Conservation (phyloP, 53 echinoderm and acorn worm genomes). For the Echinarachnius parma region DNA sequence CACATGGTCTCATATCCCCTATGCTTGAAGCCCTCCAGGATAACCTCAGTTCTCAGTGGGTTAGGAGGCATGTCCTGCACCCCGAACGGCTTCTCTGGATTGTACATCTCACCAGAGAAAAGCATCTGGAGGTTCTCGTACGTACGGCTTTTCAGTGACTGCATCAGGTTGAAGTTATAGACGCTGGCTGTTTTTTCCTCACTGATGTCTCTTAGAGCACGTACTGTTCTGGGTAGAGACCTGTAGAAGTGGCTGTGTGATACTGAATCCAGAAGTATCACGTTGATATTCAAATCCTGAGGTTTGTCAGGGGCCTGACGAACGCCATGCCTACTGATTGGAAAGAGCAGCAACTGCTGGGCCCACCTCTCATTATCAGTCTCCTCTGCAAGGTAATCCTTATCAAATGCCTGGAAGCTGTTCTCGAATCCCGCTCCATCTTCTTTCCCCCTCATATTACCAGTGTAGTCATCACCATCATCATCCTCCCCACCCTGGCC, state of each 20-base stretch:
- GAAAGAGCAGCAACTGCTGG: constrained; percentile 32
- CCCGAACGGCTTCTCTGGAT: constrained; percentile 54
- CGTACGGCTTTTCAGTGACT: constrained; percentile 81
- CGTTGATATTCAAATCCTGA: constrained; percentile 59
- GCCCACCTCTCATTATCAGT: constrained; percentile 22
- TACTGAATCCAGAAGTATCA: constrained; percentile 78
- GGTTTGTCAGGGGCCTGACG: no score
- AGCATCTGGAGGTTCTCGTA: constrained; percentile 72
- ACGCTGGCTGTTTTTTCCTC: constrained; percentile 34
- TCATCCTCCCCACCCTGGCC: not conserved
- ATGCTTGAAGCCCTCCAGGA: constrained; percentile 59
- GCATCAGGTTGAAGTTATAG: constrained; percentile 72
- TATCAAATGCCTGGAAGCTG: constrained; percentile 30
- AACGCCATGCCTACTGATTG: no score
- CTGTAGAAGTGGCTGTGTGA: constrained; percentile 85
- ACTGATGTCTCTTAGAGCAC: constrained; percentile 46
- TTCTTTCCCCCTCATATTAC: no score
- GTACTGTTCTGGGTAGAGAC: constrained; percentile 63
- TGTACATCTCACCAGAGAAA: constrained; percentile 66
- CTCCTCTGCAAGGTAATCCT: constrained; percentile 22
- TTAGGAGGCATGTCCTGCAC: constrained; percentile 59
- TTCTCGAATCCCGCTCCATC: constrained; percentile 16
- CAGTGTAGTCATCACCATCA: not conserved
- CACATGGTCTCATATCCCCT: constrained; percentile 70
- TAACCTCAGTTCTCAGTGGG: constrained; percentile 32